Percentiles rank a stretch among this genome's conserved stretches.
Conservation (phyloP, 2,797 vertebrate species). For the Gobionotothen gibberifrons region DNA sequence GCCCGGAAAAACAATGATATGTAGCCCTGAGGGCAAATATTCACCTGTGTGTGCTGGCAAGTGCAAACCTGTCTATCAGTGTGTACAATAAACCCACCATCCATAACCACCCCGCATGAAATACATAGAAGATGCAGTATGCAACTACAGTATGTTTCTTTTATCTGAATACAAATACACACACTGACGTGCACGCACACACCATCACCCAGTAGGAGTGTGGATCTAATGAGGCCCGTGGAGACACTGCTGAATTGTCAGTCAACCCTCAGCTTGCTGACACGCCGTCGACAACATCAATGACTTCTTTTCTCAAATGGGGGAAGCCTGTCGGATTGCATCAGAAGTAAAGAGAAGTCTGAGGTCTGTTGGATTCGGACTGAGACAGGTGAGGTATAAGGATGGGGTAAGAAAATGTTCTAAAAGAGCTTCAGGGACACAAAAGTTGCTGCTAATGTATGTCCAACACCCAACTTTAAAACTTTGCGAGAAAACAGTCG, state of each 20-base stretch:
- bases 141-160: constrained; percentile 64
- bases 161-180: constrained; percentile 70
- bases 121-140: constrained; percentile 62
- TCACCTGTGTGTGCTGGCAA: constrained; percentile 61
- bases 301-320: constrained; percentile 78
- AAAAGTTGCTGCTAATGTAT: constrained; percentile 1
- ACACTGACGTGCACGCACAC: constrained; percentile 44
- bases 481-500: constrained; percentile 1
- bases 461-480: constrained; percentile 13
- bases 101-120: constrained; percentile 53
- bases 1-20: constrained; percentile 66
- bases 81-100: constrained; percentile 55
- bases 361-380: constrained; percentile 55
- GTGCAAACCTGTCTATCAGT: constrained; percentile 50
- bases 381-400: constrained; percentile 44
- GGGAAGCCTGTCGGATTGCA: constrained; percentile 79
- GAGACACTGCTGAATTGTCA: constrained; percentile 85
- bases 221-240: constrained; percentile 87
- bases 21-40: constrained; percentile 70
- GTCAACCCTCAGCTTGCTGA: constrained; percentile 85
- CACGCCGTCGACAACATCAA: constrained; percentile 85
- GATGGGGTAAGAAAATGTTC: constrained; percentile 23
- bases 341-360: constrained; percentile 70
- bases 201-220: constrained; percentile 73
- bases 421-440: constrained; percentile 23